phyloP scores from a whole-genome alignment of 2,113 vertebrate species.

The Phylloscopus trochilus region DNA sequence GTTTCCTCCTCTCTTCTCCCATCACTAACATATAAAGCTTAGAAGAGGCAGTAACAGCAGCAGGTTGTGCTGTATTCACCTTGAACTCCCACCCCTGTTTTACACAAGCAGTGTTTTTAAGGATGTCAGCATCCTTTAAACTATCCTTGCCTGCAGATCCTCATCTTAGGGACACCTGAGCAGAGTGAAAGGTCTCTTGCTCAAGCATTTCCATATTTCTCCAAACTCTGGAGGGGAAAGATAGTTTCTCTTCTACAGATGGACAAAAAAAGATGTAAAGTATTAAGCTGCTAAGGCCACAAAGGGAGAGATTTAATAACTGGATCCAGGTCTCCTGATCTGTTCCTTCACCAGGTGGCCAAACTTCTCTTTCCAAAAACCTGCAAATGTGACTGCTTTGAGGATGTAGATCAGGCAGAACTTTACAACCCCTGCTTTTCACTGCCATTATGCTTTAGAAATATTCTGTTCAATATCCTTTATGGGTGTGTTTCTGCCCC shows the following conservation, averaged over 20 bases:
- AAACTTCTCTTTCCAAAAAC: background rate
- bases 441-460: background rate
- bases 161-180: background rate
- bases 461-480: background rate
- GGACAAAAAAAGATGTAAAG: background rate
- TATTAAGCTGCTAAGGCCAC: background rate
- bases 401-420: background rate
- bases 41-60: background rate
- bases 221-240: background rate
- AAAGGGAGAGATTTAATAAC: background rate
- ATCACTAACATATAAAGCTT: background rate
- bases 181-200: background rate
- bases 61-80: background rate
- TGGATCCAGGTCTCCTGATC: background rate
- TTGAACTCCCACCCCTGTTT: background rate
- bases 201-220: background rate
- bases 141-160: background rate
- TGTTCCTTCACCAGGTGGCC: background rate
- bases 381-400: background rate
- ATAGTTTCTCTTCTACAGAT: background rate
- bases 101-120: background rate
- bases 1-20: background rate
- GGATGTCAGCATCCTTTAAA: background rate
- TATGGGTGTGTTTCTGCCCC: background rate
- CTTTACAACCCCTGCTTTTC: background rate